Evolutionary conservation across 1,140 invertebrate species (phyloP), one percentile per base, ranked within the genome.

Genomic region (Trichonephila inaurata): DNA sequence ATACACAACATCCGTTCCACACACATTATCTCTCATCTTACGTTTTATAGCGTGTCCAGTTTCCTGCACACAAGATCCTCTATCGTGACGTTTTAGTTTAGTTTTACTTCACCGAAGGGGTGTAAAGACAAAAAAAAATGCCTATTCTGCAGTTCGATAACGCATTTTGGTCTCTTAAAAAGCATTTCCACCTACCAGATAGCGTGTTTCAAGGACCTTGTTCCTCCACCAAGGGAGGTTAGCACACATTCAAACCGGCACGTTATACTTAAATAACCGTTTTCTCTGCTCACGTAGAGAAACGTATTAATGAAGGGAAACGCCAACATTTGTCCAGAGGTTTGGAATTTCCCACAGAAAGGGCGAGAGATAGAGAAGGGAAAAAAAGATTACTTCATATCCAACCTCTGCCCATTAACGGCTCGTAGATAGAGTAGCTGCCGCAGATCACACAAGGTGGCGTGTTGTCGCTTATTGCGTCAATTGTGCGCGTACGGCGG

Each of bases 401-500:
- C n/a, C n/a, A n/a, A 19, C 51, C n/a, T 58, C 44, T 88, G 86
- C 64, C 86, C 86, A 88, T 88, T 88, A 88, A 28, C 58, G 33
- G 28, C 28, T 28, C 33, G 19, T 18, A 64, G 28, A 88, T 40
- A 88, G 62, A 61, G 61, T 64, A 88, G 85, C 58, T 64, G 60
- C 62, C 21, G 10, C 24, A 24, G 28, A 62, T 28, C 61, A 69
- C 88, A 89, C 61, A 8, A 89, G 66, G 66, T 89, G 88, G 88
- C 88, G 87, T 89, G 88, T 28, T 89, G 66, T 89, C 88, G 40
- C 66, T 69, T 89, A 89, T 89, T 89, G 66, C 88, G 87, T 89
- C 88, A 89, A 44, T 66, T 89, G 28, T 21, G 40, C 66, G 18
- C 18, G 16, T n/a, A n/a, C n/a, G 51, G 21, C 19, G 88, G 72